These are phyloP conservation scores for Heliconius cydno DNA, from an alignment of 2,888 invertebrate genomes.

Conservation along the genomic window DNA sequence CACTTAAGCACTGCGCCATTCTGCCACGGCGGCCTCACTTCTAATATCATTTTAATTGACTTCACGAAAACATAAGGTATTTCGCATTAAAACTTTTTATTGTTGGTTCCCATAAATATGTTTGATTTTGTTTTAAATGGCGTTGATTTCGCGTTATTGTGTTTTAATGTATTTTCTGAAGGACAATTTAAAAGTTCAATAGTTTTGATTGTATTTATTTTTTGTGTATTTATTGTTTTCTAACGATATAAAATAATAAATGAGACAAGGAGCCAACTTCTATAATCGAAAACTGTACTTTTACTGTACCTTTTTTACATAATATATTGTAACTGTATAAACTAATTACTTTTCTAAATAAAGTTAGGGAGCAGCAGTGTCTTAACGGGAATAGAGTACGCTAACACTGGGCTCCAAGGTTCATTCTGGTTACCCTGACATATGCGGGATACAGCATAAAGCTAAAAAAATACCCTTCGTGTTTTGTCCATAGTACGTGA, in stretches of 20 bases:
- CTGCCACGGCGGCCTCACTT: not conserved
- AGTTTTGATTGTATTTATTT: not conserved
- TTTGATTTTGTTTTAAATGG: not conserved
- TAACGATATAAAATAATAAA: too few species aligned
- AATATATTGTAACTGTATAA: too few species aligned
- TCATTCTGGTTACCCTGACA: not conserved
- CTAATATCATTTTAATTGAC: slow-evolving; percentile 25
- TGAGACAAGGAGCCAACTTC: too few species aligned
- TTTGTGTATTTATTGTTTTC: too few species aligned
- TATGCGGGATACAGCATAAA: not conserved
- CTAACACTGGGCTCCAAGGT: not conserved
- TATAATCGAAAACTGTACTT: too few species aligned
- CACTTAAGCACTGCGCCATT: not conserved
- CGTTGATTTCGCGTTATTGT: not conserved
- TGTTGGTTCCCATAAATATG: slow-evolving; percentile 9
- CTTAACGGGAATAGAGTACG: too few species aligned
- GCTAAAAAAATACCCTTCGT: not conserved
- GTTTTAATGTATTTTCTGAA: slow-evolving; percentile 6
- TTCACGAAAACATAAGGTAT: slow-evolving; percentile 1
- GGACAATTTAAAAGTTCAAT: not conserved
- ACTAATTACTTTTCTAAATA: too few species aligned
- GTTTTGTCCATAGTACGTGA: too few species aligned
- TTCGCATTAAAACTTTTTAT: not conserved
- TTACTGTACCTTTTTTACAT: too few species aligned
- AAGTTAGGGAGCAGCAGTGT: not conserved